Conservation (phyloP, 1,140 invertebrate species). For the Zophobas morio region DNA sequence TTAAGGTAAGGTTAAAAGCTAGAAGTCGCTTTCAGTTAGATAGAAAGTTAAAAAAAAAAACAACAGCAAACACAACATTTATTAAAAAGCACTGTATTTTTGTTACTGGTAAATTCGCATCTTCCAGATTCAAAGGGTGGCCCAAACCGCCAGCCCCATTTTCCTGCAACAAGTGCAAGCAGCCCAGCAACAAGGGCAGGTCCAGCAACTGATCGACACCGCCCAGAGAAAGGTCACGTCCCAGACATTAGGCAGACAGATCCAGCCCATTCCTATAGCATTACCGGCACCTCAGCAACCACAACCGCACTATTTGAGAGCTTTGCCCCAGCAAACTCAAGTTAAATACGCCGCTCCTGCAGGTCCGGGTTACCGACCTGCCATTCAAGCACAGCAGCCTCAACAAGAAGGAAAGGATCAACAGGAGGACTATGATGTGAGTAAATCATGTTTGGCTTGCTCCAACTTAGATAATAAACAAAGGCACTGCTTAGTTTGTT, state of each 20-base stretch:
- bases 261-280: conserved; percentile 15
- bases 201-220: conserved; percentile 45
- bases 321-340: conserved; percentile 32
- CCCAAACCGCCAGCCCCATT: conserved; percentile 40
- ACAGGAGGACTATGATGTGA: conserved; percentile 55
- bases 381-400: conserved; percentile 44
- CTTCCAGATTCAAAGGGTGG: conserved; percentile 52
- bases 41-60: background rate
- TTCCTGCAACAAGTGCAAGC: conserved; percentile 52
- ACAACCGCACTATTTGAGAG: conserved; percentile 51
- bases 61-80: background rate
- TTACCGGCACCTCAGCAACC: conserved; percentile 40
- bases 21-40: too few relatives aligned
- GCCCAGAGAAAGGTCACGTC: conserved; percentile 49
- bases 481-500: too few relatives aligned
- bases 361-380: conserved; percentile 41
- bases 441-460: conserved; percentile 10
- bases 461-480: background rate
- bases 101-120: background rate
- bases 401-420: conserved; percentile 46
- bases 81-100: too few relatives aligned
- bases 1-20: too few relatives aligned
- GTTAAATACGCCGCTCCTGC: conserved; percentile 30
- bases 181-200: conserved; percentile 53
- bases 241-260: conserved; percentile 45